Conservation (phyloP, 2,888 invertebrate species). For the Diabrotica balteata region DNA sequence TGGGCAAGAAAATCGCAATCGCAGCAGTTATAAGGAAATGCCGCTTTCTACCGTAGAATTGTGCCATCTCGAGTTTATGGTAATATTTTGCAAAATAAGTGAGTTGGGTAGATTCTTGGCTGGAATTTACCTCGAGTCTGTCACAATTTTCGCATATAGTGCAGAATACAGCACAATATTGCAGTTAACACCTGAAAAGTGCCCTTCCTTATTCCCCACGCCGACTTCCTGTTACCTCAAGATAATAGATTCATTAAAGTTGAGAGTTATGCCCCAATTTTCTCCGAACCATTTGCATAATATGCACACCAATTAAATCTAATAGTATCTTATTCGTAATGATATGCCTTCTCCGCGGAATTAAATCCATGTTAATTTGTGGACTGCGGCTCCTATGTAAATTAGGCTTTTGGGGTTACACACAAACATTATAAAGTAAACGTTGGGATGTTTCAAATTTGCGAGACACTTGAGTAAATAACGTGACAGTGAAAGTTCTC, state of each 20-base stretch:
- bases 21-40: conserved; percentile 1
- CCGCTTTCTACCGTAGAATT: not conserved
- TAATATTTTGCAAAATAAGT: conserved; percentile 17
- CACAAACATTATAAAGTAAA: conserved; percentile 29
- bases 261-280: conserved; percentile 33
- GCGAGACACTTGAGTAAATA: conserved; percentile 12
- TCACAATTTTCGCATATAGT: conserved; percentile 18
- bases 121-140: not conserved
- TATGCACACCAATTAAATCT: conserved; percentile 42
- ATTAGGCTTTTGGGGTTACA: conserved; percentile 44
- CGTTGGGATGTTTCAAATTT: conserved; percentile 15
- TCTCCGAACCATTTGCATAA: conserved; percentile 34
- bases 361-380: conserved; percentile 50
- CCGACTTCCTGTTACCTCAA: conserved; percentile 24
- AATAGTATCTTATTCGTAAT: conserved; percentile 48
- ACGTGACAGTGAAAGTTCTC: not conserved
- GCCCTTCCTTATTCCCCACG: conserved; percentile 8
- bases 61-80: conserved; percentile 10
- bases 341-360: conserved; percentile 45
- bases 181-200: conserved; percentile 29
- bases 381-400: conserved; percentile 48
- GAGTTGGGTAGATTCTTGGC: conserved; percentile 1
- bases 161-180: conserved; percentile 23
- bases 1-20: not conserved
- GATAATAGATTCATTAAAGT: conserved; percentile 36